Evolutionary conservation across 2,888 invertebrate genomes (phyloP).

Genomic region (Nysson spinosus): DNA sequence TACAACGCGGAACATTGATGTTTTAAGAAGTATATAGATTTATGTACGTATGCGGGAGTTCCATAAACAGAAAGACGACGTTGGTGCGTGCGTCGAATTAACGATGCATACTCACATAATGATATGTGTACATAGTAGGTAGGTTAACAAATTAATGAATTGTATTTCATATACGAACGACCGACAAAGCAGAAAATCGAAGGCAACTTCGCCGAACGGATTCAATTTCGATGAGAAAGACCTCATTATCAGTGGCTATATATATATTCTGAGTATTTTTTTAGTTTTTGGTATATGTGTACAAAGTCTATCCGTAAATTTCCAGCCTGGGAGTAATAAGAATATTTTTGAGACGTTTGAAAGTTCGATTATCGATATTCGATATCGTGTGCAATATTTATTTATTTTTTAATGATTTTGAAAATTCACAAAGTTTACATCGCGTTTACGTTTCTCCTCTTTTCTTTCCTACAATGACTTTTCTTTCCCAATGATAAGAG

Average conservation of each 20-base stretch:
- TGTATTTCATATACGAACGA: slow-evolving; percentile 71
- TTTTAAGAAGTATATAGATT: slow-evolving; percentile 47
- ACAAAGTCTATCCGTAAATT: too few species aligned
- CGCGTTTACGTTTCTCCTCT: background rate
- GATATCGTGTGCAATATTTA: background rate
- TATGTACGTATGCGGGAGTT: slow-evolving; percentile 68
- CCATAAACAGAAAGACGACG: slow-evolving; percentile 56
- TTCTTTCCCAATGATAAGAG: slow-evolving; percentile 25
- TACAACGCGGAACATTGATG: slow-evolving; percentile 25
- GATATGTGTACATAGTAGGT: slow-evolving; percentile 76
- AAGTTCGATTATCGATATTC: slow-evolving; percentile 4
- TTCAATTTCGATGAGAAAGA: background rate
- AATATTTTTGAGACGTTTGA: slow-evolving; percentile 17
- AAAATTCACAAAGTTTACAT: background rate
- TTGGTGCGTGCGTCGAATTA: slow-evolving; percentile 64
- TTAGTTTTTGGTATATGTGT: background rate
- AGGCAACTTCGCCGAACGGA: slow-evolving; percentile 7
- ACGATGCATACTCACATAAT: slow-evolving; percentile 74
- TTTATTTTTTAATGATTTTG: slow-evolving; percentile 11
- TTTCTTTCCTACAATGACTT: background rate
- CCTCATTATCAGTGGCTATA: background rate
- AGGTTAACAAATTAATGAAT: slow-evolving; percentile 77
- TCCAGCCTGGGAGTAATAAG: slow-evolving; percentile 53
- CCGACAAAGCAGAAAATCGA: slow-evolving; percentile 19
- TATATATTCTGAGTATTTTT: background rate